Conservation (phyloP, 2,888 invertebrate genomes). For the Anagyrus pseudococci region DNA sequence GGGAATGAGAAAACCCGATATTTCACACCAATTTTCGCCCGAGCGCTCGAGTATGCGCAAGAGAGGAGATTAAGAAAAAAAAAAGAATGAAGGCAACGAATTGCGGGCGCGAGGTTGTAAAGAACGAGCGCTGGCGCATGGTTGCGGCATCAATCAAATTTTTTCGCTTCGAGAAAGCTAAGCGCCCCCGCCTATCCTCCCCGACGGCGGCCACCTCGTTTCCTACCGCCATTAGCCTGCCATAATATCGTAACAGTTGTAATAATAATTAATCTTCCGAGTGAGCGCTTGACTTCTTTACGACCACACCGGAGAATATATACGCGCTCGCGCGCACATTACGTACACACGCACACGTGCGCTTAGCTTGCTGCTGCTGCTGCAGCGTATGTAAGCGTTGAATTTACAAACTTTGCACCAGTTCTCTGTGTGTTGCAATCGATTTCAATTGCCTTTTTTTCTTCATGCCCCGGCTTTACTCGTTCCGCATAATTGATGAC, state of each 20-base stretch:
- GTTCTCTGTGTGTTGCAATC: background rate
- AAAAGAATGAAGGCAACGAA: too few relatives aligned
- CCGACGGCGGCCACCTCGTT: background rate
- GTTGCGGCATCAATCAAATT: constrained; percentile 9
- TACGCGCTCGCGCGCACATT: background rate
- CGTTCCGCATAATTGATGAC: background rate
- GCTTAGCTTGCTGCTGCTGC: too few relatives aligned
- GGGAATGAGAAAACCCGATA: background rate
- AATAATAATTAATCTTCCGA: constrained; percentile 8
- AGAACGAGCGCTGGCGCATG: background rate
- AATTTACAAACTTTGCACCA: background rate
- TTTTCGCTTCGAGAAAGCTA: constrained; percentile 10
- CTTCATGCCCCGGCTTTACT: background rate
- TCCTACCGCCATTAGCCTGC: background rate
- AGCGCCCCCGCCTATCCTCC: too few relatives aligned
- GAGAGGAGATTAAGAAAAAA: too few relatives aligned
- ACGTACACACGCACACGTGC: too few relatives aligned
- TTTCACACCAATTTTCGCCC: background rate
- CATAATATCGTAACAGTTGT: constrained; percentile 13
- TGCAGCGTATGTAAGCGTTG: too few relatives aligned
- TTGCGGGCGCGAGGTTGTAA: background rate
- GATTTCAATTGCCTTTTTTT: background rate
- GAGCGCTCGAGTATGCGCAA: background rate
- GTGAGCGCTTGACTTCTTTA: constrained; percentile 20
- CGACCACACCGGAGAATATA: background rate